These are phyloP conservation scores for Eptesicus fuscus DNA, from an alignment of 2,113 vertebrate species.

Conservation along the genomic window DNA sequence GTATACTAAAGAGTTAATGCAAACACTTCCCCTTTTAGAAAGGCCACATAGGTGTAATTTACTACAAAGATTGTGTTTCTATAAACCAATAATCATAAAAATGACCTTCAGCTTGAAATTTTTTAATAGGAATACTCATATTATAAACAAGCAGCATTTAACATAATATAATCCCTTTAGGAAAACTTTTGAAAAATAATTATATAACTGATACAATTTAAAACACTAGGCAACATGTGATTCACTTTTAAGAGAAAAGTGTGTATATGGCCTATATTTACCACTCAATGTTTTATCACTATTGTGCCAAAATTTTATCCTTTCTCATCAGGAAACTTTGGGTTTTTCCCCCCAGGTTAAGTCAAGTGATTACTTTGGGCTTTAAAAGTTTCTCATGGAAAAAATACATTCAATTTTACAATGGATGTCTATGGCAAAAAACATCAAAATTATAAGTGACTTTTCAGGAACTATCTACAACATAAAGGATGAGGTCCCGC, in stretches of 20 bases:
- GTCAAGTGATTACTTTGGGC: background rate
- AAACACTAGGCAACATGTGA: background rate
- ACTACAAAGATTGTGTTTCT: background rate
- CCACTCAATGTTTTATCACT: background rate
- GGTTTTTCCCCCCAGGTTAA: background rate
- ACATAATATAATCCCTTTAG: background rate
- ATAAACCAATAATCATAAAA: conserved; percentile 17
- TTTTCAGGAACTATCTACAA: background rate
- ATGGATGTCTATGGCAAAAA: background rate
- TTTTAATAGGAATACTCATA: conserved; percentile 14
- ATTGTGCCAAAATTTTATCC: conserved; percentile 21
- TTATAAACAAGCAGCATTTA: background rate
- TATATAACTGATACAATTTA: background rate
- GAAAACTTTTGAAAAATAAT: conserved; percentile 24
- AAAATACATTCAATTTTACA: conserved; percentile 31
- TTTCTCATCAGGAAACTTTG: background rate
- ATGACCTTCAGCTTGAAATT: background rate
- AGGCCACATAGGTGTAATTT: background rate
- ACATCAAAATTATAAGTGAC: background rate
- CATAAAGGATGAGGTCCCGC: background rate
- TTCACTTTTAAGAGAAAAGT: background rate
- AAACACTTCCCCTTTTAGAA: conserved; percentile 5
- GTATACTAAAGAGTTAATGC: background rate
- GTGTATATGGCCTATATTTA: background rate
- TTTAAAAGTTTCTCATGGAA: conserved; percentile 16